Evolutionary conservation across 1,140 invertebrate species (phyloP).

Genomic region (Dreissena polymorpha): DNA sequence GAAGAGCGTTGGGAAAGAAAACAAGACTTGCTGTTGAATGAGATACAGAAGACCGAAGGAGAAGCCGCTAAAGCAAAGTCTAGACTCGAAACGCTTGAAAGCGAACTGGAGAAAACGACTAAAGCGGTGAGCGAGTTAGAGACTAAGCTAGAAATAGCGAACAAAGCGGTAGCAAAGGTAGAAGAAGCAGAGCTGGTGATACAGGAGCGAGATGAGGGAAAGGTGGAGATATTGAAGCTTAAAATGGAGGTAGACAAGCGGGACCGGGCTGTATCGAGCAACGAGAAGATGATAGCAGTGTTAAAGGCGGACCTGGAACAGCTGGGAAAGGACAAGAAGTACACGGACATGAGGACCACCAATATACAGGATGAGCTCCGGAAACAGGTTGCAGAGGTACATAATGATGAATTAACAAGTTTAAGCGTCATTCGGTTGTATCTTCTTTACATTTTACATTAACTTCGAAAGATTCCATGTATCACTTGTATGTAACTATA

Average conservation of each 20-base stretch:
- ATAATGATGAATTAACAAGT: background rate
- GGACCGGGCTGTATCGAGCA: conserved; percentile 42
- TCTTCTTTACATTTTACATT: too few relatives aligned
- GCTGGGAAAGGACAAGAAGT: conserved; percentile 37
- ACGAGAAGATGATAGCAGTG: conserved; percentile 19
- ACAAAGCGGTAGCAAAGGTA: conserved; percentile 41
- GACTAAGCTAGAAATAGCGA: conserved; percentile 48
- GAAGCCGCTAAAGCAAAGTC: conserved; percentile 36
- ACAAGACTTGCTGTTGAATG: conserved; percentile 54
- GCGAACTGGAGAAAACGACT: conserved; percentile 52
- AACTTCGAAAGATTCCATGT: too few relatives aligned
- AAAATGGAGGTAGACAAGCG: conserved; percentile 61
- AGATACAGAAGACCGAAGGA: conserved; percentile 52
- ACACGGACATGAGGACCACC: conserved; percentile 30
- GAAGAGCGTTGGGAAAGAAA: conserved; percentile 60
- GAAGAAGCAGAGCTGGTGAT: conserved; percentile 48
- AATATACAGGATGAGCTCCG: conserved; percentile 33
- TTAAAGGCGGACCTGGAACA: conserved; percentile 44
- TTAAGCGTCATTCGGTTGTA: too few relatives aligned
- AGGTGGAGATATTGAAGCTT: conserved; percentile 55
- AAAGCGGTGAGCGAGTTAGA: conserved; percentile 36
- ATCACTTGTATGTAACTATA: too few relatives aligned
- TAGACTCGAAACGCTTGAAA: conserved; percentile 30
- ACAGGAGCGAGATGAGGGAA: conserved; percentile 44
- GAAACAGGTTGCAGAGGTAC: conserved; percentile 37